Base-by-base conservation (phyloP, 2,888 invertebrate genomes). In the Drosophila quinaria region DNA sequence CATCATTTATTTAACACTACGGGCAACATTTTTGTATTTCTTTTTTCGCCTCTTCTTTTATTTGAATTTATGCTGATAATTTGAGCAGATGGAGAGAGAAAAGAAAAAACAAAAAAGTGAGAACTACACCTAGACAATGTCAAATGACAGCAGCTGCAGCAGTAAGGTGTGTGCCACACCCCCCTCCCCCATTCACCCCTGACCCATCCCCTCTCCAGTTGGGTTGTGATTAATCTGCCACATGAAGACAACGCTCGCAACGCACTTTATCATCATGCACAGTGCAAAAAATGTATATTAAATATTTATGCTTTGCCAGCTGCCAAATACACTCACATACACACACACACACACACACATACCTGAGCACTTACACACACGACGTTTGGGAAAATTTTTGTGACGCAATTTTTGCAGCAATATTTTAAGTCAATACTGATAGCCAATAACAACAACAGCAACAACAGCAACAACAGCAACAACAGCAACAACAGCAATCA, bases 61-160 rank as follows among this genome's bases (percentile, higher is more conserved):
- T 87, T 80, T 87, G 85, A 86, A 87, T 86, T 87, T 88, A 84
- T 82, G 88, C 81, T 88, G 85, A 83, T 88, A 88, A 87, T 87
- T 87, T 82, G 85, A 44, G 73, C 33, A 70, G 66, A 54, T 39
- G 47, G 22, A 49, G 54, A 33, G 37, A 51, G 11, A 15, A 37
- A 11, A 2, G 2, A 1, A 3, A 22, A 3, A 22, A 22, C 0
- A 22, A 22, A 46, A 29, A 17, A 55, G 59, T n/a, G 39, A 46
- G 58, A 63, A 54, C 64, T 35, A 68, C 33, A 47, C 55, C 49
- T 47, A 74, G 74, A 78, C 68, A 74, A 71, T 78, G 78, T 70
- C 69, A 78, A 67, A 71, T 72, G 77, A 62, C 56, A 62, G 65
- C 72, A 69, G 68, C 56, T 70, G 74, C 50, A 69, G 74, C 65